Percentiles rank a stretch among this genome's conserved stretches.
Conservation (phyloP, 1,140 invertebrate species). For the Atta colombica region DNA sequence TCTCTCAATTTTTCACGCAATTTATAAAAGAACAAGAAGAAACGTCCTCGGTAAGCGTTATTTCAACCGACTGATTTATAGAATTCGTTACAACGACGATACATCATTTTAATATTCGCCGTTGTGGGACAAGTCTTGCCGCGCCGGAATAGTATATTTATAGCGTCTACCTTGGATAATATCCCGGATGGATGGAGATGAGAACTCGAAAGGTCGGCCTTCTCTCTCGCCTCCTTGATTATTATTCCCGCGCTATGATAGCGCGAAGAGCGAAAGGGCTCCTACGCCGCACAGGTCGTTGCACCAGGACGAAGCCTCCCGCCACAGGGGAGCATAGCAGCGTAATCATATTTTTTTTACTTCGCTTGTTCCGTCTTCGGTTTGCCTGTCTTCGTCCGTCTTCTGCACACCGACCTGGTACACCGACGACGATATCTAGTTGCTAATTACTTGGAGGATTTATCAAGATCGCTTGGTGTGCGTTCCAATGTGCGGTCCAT, state of each 20-base stretch:
- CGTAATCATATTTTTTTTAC: slow-evolving; percentile 80
- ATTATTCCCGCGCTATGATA: slow-evolving; percentile 68
- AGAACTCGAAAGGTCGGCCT: slow-evolving; percentile 61
- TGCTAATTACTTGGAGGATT: slow-evolving; percentile 79
- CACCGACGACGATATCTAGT: slow-evolving; percentile 52
- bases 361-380: slow-evolving; percentile 1
- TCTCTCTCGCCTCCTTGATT: slow-evolving; percentile 57
- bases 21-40: neutral
- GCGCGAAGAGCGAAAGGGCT: slow-evolving; percentile 71
- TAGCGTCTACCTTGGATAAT: slow-evolving; percentile 44
- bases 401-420: neutral
- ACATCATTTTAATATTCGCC: slow-evolving; percentile 52
- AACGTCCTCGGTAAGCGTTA: neutral
- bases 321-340: slow-evolving; percentile 65
- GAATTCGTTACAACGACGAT: slow-evolving; percentile 44
- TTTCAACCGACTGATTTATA: slow-evolving; percentile 49
- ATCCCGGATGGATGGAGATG: slow-evolving; percentile 56
- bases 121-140: slow-evolving; percentile 49
- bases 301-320: slow-evolving; percentile 69
- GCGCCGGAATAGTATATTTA: slow-evolving; percentile 40
- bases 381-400: slow-evolving; percentile 10
- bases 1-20: slow-evolving; percentile 7
- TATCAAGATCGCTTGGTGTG: slow-evolving; percentile 72
- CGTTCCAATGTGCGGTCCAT: neutral
- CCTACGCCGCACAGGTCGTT: slow-evolving; percentile 73